These are phyloP conservation scores for Cheumatopsyche charites DNA, from an alignment of 1,140 invertebrate genomes.

Conservation along the genomic window DNA sequence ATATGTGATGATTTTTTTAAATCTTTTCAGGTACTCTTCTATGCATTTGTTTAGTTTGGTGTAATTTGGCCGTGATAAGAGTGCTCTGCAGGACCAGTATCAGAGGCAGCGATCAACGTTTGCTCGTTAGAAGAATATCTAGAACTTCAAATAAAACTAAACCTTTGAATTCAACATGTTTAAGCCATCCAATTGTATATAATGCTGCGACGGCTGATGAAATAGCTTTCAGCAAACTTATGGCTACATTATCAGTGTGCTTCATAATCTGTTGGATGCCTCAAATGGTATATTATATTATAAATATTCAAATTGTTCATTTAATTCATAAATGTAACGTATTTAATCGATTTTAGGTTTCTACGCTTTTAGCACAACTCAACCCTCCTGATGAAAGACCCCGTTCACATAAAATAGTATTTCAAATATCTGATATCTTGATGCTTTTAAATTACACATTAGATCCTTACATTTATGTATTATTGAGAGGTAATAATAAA, in stretches of 20 bases:
- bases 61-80: constrained; percentile 80
- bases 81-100: constrained; percentile 71
- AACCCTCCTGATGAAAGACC: constrained; percentile 42
- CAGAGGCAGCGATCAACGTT: constrained; percentile 54
- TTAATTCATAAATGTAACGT: constrained; percentile 7
- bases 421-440: constrained; percentile 71
- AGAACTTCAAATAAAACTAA: constrained; percentile 59
- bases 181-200: constrained; percentile 50
- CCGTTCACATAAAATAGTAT: constrained; percentile 54
- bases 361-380: constrained; percentile 70
- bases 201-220: constrained; percentile 75
- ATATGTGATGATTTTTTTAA: background rate
- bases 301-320: constrained; percentile 27
- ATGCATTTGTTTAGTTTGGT: constrained; percentile 77
- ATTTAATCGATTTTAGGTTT: constrained; percentile 61
- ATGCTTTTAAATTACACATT: constrained; percentile 82
- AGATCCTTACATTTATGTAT: constrained; percentile 83
- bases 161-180: constrained; percentile 45
- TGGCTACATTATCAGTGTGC: constrained; percentile 80
- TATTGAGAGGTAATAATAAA: constrained; percentile 64
- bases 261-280: constrained; percentile 87
- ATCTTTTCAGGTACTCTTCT: constrained; percentile 70
- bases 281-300: constrained; percentile 71
- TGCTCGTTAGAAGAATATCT: constrained; percentile 62
- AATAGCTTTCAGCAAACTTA: constrained; percentile 80